Base-by-base conservation (phyloP, 2,113 vertebrate species). In the Gorsachius goisagi region DNA sequence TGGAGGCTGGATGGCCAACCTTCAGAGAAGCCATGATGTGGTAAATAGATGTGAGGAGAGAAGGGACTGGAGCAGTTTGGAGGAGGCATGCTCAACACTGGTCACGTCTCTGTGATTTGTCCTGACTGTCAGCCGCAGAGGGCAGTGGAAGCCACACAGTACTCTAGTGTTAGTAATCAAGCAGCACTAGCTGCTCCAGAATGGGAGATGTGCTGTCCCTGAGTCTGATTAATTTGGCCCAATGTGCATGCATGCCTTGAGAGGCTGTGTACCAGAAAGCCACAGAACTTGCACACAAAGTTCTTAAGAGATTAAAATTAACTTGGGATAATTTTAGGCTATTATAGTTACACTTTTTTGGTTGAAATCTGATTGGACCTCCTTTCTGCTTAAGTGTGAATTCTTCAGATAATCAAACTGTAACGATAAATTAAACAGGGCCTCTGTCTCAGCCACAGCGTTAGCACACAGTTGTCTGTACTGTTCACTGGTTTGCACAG, bases 161-260 rank as follows among this genome's bases (percentile, higher is more conserved):
- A 6, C 26, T 27, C 22, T 30, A 24, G 28, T 30, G 35, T 6
- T 22, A 49, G 47, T 22, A 23, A 66, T 59, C 59, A 8, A 33
- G 33, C 41, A 71, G 68, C 28, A 55, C 28, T 41, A 75, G 68
- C 84, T 85, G 62, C 66, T 89, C 82, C 74, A 82, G 15, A 72
- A 62, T 11, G 24, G 66, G 39, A 63, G 16, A 15, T 52, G 24
- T 56, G 56, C 71, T 89, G 58, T 47, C 39, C 68, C 35, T 15
- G 22, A 44, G 30, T 37, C 56, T 73, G 39, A 28, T 53, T 63
- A 21, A 44, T 73, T 76, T 83, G 85, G 50, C 55, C 32, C 28
- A 84, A 9, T 0, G 1, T 26, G 56, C 33, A 4, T 44, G 44
- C 2, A 0, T 50, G n/a, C 11, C 72, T 49, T 56, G 53, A 76